These are phyloP conservation scores for Anastrepha ludens DNA, from an alignment of 1,140 invertebrate genomes.

Conservation along the genomic window DNA sequence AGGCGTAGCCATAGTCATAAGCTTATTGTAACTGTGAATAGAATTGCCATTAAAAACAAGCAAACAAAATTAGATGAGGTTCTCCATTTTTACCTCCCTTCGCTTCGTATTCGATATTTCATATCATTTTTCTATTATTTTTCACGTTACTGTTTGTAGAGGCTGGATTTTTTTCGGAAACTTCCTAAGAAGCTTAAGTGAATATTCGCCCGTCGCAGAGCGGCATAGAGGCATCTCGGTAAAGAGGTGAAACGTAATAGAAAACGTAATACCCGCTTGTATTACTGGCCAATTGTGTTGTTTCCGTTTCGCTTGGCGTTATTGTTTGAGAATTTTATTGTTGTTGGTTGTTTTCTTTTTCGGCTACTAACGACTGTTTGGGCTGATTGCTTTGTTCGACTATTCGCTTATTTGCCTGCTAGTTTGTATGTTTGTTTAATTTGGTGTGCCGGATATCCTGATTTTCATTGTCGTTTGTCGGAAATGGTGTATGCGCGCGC, in stretches of 20 bases:
- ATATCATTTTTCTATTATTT: no score
- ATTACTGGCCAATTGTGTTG: constrained; percentile 52
- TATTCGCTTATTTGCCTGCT: background rate
- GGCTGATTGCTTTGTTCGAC: background rate
- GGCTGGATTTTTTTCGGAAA: background rate
- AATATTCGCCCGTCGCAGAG: no score
- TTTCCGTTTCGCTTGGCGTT: constrained; percentile 40
- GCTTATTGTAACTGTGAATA: no score
- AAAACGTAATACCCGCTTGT: background rate
- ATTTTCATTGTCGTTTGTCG: constrained; percentile 44
- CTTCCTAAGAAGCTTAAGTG: constrained; percentile 24
- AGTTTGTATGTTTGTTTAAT: constrained; percentile 41
- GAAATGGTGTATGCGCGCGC: constrained; percentile 35
- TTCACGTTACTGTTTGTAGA: no score
- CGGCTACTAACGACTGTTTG: background rate
- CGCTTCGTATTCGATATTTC: no score
- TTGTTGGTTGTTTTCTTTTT: background rate
- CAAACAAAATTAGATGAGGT: no score
- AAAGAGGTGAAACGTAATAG: background rate
- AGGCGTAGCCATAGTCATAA: no score
- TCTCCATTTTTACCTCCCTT: no score
- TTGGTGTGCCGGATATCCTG: constrained; percentile 41
- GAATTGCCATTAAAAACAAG: no score
- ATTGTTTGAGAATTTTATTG: constrained; percentile 21
- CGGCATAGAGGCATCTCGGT: background rate